These are phyloP conservation scores for Alitta virens DNA, from an alignment of 2,888 invertebrate genomes.

Conservation along the genomic window DNA sequence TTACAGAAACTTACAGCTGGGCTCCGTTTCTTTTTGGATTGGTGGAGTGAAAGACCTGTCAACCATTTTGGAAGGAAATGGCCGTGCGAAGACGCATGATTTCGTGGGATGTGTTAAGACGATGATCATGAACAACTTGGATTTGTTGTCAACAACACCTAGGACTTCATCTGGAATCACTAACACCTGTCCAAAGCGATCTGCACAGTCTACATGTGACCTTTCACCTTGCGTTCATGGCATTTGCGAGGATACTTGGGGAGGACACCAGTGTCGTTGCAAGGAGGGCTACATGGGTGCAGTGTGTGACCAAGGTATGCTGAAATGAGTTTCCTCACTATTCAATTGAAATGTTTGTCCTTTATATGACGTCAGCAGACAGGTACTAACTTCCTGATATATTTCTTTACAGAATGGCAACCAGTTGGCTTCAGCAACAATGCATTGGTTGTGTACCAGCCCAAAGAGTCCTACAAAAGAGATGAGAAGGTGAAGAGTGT, in stretches of 20 bases:
- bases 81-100: constrained; percentile 69
- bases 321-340: no score
- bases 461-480: constrained; percentile 75
- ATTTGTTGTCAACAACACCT: constrained; percentile 61
- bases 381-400: no score
- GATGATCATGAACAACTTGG: constrained; percentile 76
- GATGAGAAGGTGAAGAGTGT: constrained; percentile 70
- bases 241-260: constrained; percentile 83
- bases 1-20: constrained; percentile 11
- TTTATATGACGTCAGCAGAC: no score
- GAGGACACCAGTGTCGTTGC: constrained; percentile 67
- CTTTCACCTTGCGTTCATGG: constrained; percentile 65
- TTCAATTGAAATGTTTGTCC: no score
- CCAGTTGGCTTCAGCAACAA: constrained; percentile 77
- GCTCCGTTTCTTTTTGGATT: neutral
- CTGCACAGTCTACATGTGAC: constrained; percentile 58
- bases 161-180: constrained; percentile 71
- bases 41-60: constrained; percentile 22
- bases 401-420: constrained; percentile 65
- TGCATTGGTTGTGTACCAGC: constrained; percentile 73
- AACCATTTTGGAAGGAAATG: constrained; percentile 6
- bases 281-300: constrained; percentile 68
- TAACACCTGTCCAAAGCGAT: constrained; percentile 70
- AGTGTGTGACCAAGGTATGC: constrained; percentile 69
- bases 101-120: constrained; percentile 92